These are phyloP conservation scores for Pteruthius melanotis DNA, from an alignment of 2,113 vertebrate species.

Conservation along the genomic window DNA sequence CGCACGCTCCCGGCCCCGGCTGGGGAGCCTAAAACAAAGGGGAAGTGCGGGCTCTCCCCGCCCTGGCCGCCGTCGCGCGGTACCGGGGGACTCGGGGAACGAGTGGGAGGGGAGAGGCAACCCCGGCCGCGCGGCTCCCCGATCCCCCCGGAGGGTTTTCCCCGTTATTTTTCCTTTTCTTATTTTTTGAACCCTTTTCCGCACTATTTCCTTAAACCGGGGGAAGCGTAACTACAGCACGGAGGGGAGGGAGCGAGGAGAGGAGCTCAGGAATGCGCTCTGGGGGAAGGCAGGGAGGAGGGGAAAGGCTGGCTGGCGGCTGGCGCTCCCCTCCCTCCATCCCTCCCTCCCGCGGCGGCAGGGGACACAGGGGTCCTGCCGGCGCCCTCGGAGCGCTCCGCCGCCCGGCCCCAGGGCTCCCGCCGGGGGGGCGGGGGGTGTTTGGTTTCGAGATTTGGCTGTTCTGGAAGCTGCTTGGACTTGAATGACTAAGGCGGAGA, in stretches of 20 bases:
- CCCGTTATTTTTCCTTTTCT: too few relatives aligned
- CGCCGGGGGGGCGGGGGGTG: neutral
- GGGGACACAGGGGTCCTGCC: neutral
- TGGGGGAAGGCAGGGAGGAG: conserved; percentile 33
- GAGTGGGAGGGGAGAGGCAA: neutral
- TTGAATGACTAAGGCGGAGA: conserved; percentile 38
- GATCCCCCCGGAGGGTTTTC: too few relatives aligned
- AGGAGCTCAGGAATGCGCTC: conserved; percentile 24
- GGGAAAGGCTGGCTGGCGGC: neutral
- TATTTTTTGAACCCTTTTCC: neutral
- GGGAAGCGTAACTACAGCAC: neutral
- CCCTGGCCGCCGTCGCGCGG: neutral
- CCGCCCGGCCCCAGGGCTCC: neutral
- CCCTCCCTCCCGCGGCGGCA: neutral
- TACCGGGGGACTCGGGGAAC: neutral
- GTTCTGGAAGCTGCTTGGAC: conserved; percentile 42
- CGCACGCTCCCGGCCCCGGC: neutral
- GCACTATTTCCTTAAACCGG: neutral
- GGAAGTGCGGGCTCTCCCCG: conserved; percentile 44
- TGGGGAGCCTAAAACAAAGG: conserved; percentile 38
- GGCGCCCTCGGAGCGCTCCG: neutral
- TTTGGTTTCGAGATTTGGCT: conserved; percentile 32
- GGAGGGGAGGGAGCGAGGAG: conserved; percentile 3
- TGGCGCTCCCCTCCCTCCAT: neutral
- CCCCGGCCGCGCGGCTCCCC: neutral